Conservation (phyloP, 2,797 vertebrate genomes). For the Eulemur albifrons region DNA sequence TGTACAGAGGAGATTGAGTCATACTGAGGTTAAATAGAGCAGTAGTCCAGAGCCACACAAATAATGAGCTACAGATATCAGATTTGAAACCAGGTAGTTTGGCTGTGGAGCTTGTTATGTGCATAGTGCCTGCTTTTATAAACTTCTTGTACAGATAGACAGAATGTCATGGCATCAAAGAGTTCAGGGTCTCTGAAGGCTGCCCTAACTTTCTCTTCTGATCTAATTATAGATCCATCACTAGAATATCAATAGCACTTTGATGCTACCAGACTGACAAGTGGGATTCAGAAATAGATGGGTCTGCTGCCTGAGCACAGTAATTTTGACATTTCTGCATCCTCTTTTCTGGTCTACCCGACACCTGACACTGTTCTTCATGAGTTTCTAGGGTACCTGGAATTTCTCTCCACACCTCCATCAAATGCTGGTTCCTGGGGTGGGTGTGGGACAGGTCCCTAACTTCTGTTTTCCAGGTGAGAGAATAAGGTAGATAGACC, state of each 20-base stretch:
- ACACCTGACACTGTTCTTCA: neutral
- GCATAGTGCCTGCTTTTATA: neutral
- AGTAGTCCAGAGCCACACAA: neutral
- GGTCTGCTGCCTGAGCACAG: neutral
- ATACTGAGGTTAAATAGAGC: neutral
- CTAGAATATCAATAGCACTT: neutral
- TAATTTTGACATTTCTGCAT: neutral
- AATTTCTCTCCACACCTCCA: neutral
- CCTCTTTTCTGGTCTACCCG: neutral
- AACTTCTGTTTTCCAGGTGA: neutral
- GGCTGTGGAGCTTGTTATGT: neutral
- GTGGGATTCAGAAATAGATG: neutral
- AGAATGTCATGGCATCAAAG: neutral
- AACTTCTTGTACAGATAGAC: neutral
- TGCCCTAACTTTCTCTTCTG: neutral
- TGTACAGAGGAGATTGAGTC: neutral
- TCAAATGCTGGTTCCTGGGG: neutral
- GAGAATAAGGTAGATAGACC: neutral
- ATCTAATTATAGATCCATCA: neutral
- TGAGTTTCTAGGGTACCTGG: neutral
- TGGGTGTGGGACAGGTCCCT: neutral
- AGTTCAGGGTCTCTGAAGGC: neutral
- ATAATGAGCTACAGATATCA: neutral
- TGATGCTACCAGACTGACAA: neutral
- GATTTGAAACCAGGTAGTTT: neutral